These are phyloP conservation scores for Salvelinus namaycush DNA, from an alignment of 2,113 vertebrate species.

Conservation along the genomic window DNA sequence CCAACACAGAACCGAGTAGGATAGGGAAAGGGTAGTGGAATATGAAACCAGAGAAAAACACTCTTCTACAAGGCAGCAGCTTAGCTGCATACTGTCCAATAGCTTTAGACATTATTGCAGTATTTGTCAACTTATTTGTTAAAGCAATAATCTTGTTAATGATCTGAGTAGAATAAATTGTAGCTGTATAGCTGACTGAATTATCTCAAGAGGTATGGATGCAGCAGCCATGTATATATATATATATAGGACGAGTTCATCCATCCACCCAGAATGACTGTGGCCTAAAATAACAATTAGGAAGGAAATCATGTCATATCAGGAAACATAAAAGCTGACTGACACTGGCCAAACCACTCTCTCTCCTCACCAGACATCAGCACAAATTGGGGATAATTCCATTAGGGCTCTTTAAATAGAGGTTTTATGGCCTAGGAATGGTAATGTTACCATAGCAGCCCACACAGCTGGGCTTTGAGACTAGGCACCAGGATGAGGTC, in stretches of 20 bases:
- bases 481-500: neutral
- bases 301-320: neutral
- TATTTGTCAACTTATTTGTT: neutral
- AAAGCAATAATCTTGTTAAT: neutral
- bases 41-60: neutral
- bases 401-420: conserved; percentile 19
- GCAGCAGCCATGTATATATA: neutral
- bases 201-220: neutral
- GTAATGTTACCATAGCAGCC: conserved; percentile 20
- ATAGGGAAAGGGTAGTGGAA: neutral
- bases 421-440: neutral
- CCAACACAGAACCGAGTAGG: neutral
- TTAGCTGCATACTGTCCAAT: neutral
- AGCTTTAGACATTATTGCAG: neutral
- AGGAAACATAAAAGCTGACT: neutral
- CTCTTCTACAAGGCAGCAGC: neutral
- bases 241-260: neutral
- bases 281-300: neutral
- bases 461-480: neutral
- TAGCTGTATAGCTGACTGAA: neutral
- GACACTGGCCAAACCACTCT: neutral
- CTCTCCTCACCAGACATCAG: conserved; percentile 6
- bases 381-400: conserved; percentile 2
- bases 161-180: neutral
- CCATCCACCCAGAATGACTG: neutral